Evolutionary conservation across 2,888 invertebrate genomes (phyloP), one percentile per base, ranked within the genome.

Genomic region (Cosmorhoe ocellata): DNA sequence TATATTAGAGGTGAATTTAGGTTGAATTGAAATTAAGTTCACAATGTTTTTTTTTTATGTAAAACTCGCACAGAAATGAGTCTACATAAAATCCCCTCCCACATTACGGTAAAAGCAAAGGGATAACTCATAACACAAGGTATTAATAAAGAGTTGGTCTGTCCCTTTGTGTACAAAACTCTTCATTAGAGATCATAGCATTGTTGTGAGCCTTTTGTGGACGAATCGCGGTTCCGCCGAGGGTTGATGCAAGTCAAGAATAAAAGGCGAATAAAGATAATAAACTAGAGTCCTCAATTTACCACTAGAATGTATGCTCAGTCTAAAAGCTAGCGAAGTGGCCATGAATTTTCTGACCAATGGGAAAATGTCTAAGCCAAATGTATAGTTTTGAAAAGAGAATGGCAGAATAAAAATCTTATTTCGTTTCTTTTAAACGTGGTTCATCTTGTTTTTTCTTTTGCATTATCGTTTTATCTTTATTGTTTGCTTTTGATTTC

Each of bases 161-260:
- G 69, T 69, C 81, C 82, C 82, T 84, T 83, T 87, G 87, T 87
- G 81, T 84, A 78, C 81, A 80, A 80, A 87, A 84, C 85, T 87
- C 84, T 87, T 88, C 87, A 88, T 88, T 88, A 88, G 84, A 82
- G 84, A 87, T 86, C 85, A 83, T 76, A 76, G 81, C 79, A 78
- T 81, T 84, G 87, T 83, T 84, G 77, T 67, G 75, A 62, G 68
- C 73, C 77, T 78, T 76, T 81, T 78, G 76, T 75, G 65, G 66
- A 65, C 59, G 71, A 72, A 76, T 74, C 69, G 55, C 44, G 69
- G 70, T 79, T 72, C 71, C 69, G 60, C 54, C 64, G 64, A 69
- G 66, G 59, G 40, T 56, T 62, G 66, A 61, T 51, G 5, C 59
- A 70, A 71, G 71, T 60, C 34, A 51, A 24, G n/a, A 43, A 47